A percentile compares a stretch with the other conserved stretches of the same genome.
phyloP scores from a whole-genome alignment of 2,113 vertebrate genomes.

The Dryoscopus gambensis region DNA sequence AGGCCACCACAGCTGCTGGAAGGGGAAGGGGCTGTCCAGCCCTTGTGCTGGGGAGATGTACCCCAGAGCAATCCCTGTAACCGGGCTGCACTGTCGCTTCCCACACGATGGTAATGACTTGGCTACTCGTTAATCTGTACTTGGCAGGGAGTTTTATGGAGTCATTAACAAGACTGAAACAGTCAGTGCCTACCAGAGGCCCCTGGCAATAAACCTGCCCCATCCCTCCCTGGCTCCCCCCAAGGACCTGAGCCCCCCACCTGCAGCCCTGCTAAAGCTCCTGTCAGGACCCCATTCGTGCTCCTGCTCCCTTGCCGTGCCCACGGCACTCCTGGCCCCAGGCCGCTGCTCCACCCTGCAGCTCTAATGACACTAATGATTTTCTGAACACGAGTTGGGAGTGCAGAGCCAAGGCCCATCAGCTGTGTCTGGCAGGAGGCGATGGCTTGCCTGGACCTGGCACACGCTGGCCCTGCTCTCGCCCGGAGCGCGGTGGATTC shows the following conservation, averaged over 20 bases:
- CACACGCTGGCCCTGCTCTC: not conserved
- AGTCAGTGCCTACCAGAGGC: not conserved
- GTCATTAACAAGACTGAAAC: not conserved
- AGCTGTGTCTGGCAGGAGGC: not conserved
- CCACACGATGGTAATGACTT: not conserved
- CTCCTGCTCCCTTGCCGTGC: not conserved
- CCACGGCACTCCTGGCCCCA: not conserved
- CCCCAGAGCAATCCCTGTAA: not conserved
- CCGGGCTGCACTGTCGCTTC: not conserved
- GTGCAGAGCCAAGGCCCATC: not conserved
- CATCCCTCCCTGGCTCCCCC: not conserved
- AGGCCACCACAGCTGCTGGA: not conserved
- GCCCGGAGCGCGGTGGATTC: not conserved
- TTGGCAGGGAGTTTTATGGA: not conserved
- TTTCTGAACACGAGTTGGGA: not conserved
- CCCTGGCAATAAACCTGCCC: not conserved
- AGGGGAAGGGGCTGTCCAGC: not conserved
- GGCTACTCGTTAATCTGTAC: not conserved
- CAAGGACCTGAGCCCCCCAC: not conserved
- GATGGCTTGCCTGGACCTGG: not conserved
- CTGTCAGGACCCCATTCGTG: accelerated
- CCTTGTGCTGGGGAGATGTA: not conserved
- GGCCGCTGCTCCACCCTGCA: not conserved
- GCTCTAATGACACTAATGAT: conserved; percentile 19
- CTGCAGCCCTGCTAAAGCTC: accelerated